A percentile compares a stretch with the other conserved stretches of the same genome.
These are phyloP conservation scores for Todus mexicanus DNA, from an alignment of 2,797 vertebrate species.

Conservation along the genomic window DNA sequence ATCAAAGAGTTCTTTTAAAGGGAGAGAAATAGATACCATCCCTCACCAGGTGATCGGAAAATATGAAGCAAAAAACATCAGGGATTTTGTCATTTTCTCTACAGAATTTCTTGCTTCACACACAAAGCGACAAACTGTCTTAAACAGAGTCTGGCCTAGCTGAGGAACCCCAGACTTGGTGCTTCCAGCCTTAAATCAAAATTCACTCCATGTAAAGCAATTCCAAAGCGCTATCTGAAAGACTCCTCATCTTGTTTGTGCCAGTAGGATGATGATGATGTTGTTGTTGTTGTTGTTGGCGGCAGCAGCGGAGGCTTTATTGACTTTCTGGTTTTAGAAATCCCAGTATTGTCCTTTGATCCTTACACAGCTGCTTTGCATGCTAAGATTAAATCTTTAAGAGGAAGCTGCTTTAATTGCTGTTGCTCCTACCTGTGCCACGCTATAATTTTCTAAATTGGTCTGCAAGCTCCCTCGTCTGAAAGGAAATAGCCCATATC, in stretches of 20 bases:
- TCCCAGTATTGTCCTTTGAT: neutral
- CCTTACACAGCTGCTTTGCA: slow-evolving; percentile 9
- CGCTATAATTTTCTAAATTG: slow-evolving; percentile 40
- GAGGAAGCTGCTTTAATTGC: slow-evolving; percentile 5
- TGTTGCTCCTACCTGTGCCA: neutral
- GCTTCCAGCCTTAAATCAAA: neutral
- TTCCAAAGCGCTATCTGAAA: neutral
- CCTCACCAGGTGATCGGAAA: neutral
- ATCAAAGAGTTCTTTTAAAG: neutral
- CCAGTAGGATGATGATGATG: neutral
- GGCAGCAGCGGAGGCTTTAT: neutral
- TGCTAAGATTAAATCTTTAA: neutral
- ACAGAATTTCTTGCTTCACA: neutral
- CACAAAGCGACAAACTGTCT: neutral
- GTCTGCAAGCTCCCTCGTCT: neutral
- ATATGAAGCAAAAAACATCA: neutral
- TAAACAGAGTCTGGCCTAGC: neutral
- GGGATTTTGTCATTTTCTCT: neutral
- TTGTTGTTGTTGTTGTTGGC: rapidly evolving
- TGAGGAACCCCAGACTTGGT: neutral
- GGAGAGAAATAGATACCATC: neutral
- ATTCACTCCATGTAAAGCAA: neutral
- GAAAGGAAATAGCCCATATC: neutral
- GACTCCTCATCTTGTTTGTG: neutral
- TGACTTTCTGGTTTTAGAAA: neutral